Evolutionary conservation across 2,113 vertebrate species (phyloP).

Genomic region (Ceyx margarethae): DNA sequence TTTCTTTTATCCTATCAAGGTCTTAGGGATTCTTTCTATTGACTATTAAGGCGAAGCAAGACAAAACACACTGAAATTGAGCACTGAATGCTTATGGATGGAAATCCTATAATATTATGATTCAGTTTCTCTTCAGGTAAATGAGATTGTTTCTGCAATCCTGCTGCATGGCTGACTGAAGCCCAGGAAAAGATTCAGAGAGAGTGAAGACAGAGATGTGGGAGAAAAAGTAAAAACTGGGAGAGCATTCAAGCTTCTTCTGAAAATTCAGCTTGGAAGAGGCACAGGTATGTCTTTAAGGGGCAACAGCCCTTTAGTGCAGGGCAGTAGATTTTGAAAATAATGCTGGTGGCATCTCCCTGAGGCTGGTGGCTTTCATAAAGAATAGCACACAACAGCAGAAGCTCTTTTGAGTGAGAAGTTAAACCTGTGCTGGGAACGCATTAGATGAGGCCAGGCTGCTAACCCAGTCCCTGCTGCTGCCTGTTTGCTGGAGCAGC

Average conservation of each 20-base stretch:
- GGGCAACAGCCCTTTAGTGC: background rate
- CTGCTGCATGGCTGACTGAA: slow-evolving; percentile 9
- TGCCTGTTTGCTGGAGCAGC: background rate
- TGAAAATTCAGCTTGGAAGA: background rate
- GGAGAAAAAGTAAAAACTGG: background rate
- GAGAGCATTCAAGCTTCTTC: background rate
- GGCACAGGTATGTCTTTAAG: background rate
- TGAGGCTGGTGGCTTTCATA: background rate
- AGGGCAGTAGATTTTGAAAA: background rate
- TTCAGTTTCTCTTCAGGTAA: slow-evolving; percentile 47
- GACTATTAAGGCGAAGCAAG: slow-evolving; percentile 43
- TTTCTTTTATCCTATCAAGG: slow-evolving; percentile 34
- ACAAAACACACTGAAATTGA: slow-evolving; percentile 31
- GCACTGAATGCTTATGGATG: slow-evolving; percentile 34
- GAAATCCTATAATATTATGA: slow-evolving; percentile 39
- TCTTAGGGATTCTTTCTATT: slow-evolving; percentile 35
- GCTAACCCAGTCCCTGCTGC: background rate
- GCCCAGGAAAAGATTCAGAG: background rate
- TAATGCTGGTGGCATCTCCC: background rate
- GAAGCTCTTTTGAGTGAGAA: background rate
- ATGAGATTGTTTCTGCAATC: background rate
- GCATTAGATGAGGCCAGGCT: background rate
- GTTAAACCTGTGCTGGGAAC: background rate
- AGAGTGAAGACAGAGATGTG: background rate
- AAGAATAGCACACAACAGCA: background rate